phyloP scores from a whole-genome alignment of 2,797 vertebrate species.

The Xerus rutilus region DNA sequence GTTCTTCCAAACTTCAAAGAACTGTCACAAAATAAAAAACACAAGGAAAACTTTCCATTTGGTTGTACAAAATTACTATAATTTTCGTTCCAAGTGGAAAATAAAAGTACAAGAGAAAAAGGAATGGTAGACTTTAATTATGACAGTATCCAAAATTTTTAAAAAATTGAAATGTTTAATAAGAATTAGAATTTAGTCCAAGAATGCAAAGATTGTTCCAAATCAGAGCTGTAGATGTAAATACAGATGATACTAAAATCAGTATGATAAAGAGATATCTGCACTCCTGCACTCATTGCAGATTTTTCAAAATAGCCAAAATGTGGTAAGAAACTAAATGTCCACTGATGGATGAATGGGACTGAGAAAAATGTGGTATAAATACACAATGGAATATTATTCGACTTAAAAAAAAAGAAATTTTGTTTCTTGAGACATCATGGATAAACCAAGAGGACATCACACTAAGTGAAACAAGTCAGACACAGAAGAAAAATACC shows the following conservation, averaged over 20 bases:
- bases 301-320: not conserved
- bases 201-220: not conserved
- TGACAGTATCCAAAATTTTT: not conserved
- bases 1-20: not conserved
- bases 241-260: not conserved
- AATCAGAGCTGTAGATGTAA: not conserved
- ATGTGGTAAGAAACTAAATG: not conserved
- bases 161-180: slow-evolving; percentile 11
- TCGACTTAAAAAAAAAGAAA: not conserved
- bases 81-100: slow-evolving; percentile 41
- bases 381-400: not conserved
- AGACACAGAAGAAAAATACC: not conserved
- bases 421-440: not conserved
- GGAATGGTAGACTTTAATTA: not conserved
- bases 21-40: not conserved
- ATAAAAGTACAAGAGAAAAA: not conserved
- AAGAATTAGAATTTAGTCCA: not conserved
- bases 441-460: not conserved
- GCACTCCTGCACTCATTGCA: not conserved
- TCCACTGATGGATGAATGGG: not conserved
- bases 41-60: not conserved
- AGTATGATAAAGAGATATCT: not conserved
- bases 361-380: not conserved
- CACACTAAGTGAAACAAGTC: not conserved
- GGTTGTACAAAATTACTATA: slow-evolving; percentile 9